A percentile compares a stretch with the other conserved stretches of the same genome.
Evolutionary conservation across 30 jellyfish, hydroid and myxozoan species (phyloP).

Genomic region (Cassiopea andromeda): DNA sequence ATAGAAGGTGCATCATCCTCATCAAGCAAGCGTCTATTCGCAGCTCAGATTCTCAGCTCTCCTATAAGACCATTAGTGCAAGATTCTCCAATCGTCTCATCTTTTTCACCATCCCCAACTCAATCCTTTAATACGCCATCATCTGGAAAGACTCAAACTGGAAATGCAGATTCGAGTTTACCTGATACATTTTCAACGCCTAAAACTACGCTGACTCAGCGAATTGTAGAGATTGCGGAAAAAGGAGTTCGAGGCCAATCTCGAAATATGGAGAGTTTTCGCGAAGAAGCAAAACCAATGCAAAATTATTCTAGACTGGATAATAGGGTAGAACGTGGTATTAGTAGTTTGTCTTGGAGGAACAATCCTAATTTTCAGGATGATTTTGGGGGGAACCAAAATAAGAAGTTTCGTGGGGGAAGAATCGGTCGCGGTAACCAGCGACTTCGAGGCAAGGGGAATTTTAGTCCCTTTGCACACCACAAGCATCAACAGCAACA

Average conservation of each 20-base stretch:
- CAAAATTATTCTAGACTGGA: background rate
- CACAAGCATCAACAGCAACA: constrained; percentile 13
- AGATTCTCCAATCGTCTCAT: constrained; percentile 19
- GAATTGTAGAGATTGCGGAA: background rate
- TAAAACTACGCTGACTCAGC: background rate
- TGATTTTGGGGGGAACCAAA: constrained; percentile 29
- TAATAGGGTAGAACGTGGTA: constrained; percentile 35
- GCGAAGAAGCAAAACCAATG: constrained; percentile 26
- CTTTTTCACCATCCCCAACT: constrained; percentile 18
- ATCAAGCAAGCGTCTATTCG: constrained; percentile 43
- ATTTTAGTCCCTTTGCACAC: constrained; percentile 25
- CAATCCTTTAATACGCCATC: constrained; percentile 4
- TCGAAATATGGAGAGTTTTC: background rate
- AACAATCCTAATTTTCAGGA: constrained; percentile 39
- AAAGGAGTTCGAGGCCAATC: background rate
- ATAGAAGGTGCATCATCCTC: constrained; percentile 23
- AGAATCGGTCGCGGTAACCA: constrained; percentile 65
- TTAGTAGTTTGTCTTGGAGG: constrained; percentile 45
- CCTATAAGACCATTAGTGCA: constrained; percentile 39
- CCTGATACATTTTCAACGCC: background rate
- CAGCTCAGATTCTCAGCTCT: constrained; percentile 21
- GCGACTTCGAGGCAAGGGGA: constrained; percentile 66
- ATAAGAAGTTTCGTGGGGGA: constrained; percentile 38
- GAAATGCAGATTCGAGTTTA: background rate
- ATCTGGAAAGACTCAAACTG: constrained; percentile 1